Evolutionary conservation across 2,113 vertebrate genomes (phyloP), one percentile per base, ranked within the genome.

Genomic region (Pao palembangensis): DNA sequence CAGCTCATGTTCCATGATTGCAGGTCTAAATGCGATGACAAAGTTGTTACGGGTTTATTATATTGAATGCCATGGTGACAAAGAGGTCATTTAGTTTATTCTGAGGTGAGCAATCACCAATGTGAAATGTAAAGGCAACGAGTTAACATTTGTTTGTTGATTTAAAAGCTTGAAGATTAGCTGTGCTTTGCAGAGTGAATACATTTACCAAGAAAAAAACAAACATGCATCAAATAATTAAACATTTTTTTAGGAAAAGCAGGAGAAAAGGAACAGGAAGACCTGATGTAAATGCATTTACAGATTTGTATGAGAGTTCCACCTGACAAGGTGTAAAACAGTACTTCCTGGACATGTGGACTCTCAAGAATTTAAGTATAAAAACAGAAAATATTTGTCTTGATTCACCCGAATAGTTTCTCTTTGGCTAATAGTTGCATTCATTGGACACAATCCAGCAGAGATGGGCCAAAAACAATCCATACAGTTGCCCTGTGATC

Each of bases 381-480:
- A 38, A 38, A 34, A 34, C 5, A 34, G 8, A 34, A 25, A 25
- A 25, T 25, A 4, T 75, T 44, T 31, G 41, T 20, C 31, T 12
- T 55, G 2, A 61, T 55, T 48, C 44, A 31, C n/a, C 34, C 52
- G 55, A 52, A 11, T 15, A 59, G 55, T 61, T 13, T 61, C 23
- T 20, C 43, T 58, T 14, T 0, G 2, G 46, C 46, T 41, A 49
- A n/a, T 38, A 38, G 54, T 57, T 1, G 17, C 52, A 20, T 67
- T 65, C 31, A 38, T 58, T 64, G 66, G 64, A 68, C 7, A 41
- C 41, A 64, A 60, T 54, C 57, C 78, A 69, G 62, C 55, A 77
- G 69, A 62, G 38, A 76, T 19, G 19, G 44, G 56, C 58, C 67
- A 79, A 66, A 78, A 69, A 73, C 11, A 12, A 38, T 76, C 74